These are phyloP conservation scores for Brachirus orientalis DNA, from an alignment of 2,113 vertebrate genomes.

Conservation along the genomic window DNA sequence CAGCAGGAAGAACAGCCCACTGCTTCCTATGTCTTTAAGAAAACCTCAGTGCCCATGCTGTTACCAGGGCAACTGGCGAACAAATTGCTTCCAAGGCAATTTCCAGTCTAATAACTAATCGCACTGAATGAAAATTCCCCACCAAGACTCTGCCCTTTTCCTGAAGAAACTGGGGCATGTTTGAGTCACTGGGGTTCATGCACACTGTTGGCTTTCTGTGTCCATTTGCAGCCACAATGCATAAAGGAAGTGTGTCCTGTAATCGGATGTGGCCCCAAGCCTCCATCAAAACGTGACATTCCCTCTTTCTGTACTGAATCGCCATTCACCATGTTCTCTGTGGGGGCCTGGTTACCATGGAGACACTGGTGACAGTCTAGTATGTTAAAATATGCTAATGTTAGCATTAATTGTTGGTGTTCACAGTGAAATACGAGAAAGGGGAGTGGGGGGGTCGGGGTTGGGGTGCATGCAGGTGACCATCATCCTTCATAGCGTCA, in stretches of 20 bases:
- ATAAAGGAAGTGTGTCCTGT: slow-evolving; percentile 8
- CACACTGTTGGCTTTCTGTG: slow-evolving; percentile 15
- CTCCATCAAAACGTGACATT: slow-evolving; percentile 4
- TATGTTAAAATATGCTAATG: slow-evolving; percentile 55
- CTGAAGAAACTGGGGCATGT: slow-evolving; percentile 55
- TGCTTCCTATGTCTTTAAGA: slow-evolving; percentile 82
- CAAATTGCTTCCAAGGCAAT: slow-evolving; percentile 87
- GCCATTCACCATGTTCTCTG: slow-evolving; percentile 33
- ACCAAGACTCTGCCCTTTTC: slow-evolving; percentile 67
- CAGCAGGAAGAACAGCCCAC: slow-evolving; percentile 35
- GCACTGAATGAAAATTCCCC: slow-evolving; percentile 80
- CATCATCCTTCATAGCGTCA: slow-evolving; percentile 13
- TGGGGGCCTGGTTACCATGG: slow-evolving; percentile 62
- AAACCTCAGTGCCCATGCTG: slow-evolving; percentile 83
- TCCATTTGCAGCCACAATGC: slow-evolving; percentile 32
- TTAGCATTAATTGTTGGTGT: slow-evolving; percentile 15
- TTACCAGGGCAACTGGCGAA: slow-evolving; percentile 92
- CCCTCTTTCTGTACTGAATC: slow-evolving; percentile 4
- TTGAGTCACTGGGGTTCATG: slow-evolving; percentile 36
- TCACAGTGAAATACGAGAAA: neutral
- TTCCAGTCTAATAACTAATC: slow-evolving; percentile 90
- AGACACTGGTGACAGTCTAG: slow-evolving; percentile 44
- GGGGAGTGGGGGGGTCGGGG: neutral
- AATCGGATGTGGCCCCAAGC: neutral
- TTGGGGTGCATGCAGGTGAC: slow-evolving; percentile 32